Percentiles rank a stretch among this genome's conserved stretches.
Conservation (phyloP, 1,140 invertebrate genomes). For the Leptopilina boulardi region DNA sequence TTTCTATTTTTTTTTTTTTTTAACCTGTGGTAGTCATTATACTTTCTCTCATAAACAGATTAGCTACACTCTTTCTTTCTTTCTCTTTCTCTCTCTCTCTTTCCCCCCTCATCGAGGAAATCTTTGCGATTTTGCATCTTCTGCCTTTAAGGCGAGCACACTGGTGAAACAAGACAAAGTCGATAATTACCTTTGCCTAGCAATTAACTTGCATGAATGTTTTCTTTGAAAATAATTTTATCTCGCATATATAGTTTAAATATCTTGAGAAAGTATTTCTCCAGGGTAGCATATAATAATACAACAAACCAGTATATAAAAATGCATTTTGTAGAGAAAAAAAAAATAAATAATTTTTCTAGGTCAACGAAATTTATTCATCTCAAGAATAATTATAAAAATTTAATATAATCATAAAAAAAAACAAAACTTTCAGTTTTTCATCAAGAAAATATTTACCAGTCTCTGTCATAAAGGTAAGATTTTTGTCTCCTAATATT, state of each 20-base stretch:
- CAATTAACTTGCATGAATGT: slow-evolving; percentile 11
- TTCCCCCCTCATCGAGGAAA: slow-evolving; percentile 17
- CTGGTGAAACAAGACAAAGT: slow-evolving; percentile 31
- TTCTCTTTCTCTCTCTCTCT: too few species aligned
- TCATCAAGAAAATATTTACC: too few species aligned
- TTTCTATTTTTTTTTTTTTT: too few species aligned
- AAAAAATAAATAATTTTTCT: background rate
- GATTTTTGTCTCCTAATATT: too few species aligned
- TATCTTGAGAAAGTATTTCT: slow-evolving; percentile 18
- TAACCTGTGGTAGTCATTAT: slow-evolving; percentile 39
- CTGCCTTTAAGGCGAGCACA: slow-evolving; percentile 24
- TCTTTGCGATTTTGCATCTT: slow-evolving; percentile 30
- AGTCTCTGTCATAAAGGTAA: too few species aligned
- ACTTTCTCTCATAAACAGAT: slow-evolving; percentile 37
- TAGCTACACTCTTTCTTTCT: slow-evolving; percentile 14
- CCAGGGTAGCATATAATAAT: slow-evolving; percentile 5
- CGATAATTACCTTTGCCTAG: slow-evolving; percentile 12
- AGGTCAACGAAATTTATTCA: background rate
- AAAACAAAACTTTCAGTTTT: too few species aligned
- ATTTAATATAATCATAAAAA: too few species aligned
- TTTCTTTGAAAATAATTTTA: slow-evolving; percentile 8
- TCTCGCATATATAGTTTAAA: background rate
- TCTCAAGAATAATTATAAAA: background rate
- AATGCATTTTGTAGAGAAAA: background rate
- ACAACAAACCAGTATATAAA: background rate